Conservation (phyloP, 2,888 invertebrate genomes). For the Heteropelma amictum region DNA sequence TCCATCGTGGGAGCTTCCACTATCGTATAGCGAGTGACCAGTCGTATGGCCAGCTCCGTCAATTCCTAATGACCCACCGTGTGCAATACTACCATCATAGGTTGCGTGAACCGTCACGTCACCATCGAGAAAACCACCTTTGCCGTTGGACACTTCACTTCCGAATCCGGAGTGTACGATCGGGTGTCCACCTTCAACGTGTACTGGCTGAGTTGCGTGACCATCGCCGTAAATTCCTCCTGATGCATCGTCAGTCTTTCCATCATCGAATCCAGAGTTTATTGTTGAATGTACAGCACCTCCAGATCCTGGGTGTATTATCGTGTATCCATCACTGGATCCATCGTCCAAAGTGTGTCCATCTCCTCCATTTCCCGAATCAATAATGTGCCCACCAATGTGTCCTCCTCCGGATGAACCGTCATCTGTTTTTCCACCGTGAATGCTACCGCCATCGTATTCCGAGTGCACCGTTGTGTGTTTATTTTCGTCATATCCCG, state of each 20-base stretch:
- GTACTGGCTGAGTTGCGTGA: neutral
- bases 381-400: neutral
- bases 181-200: constrained; percentile 14
- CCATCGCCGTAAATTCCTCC: neutral
- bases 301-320: neutral
- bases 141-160: constrained; percentile 5
- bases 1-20: constrained; percentile 16
- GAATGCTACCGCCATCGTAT: constrained; percentile 20
- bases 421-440: too few species aligned
- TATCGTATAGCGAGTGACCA: neutral
- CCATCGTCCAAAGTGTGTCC: constrained; percentile 27
- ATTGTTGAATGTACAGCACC: constrained; percentile 1
- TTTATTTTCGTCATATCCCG: constrained; percentile 30
- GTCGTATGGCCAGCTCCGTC: neutral
- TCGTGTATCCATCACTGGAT: constrained; percentile 3
- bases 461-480: constrained; percentile 3
- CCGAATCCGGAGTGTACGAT: neutral
- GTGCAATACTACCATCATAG: neutral
- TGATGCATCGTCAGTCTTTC: constrained; percentile 6
- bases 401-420: neutral
- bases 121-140: constrained; percentile 10
- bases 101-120: neutral
- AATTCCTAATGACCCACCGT: constrained; percentile 14
- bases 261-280: constrained; percentile 5
- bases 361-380: constrained; percentile 9